Evolutionary conservation across 2,113 vertebrate genomes (phyloP).

Genomic region (Clupea harengus): DNA sequence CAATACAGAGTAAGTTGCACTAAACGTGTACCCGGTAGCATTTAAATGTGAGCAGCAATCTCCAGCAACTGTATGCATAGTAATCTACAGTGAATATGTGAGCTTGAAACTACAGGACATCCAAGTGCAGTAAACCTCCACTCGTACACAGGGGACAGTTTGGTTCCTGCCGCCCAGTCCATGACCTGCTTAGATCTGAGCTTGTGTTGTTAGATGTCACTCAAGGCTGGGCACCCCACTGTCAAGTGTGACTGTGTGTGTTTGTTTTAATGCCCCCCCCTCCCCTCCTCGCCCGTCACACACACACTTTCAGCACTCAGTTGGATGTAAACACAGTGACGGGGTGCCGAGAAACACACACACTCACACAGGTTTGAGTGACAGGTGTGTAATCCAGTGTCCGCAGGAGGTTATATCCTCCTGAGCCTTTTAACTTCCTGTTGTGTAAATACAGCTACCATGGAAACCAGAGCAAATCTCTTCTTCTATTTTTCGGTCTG

Average conservation of each 20-base stretch:
- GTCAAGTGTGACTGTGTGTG: background rate
- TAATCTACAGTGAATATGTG: background rate
- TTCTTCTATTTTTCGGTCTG: background rate
- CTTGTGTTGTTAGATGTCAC: slow-evolving; percentile 15
- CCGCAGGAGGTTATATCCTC: background rate
- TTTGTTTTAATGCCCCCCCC: background rate
- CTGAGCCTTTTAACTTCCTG: slow-evolving; percentile 17
- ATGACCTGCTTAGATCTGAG: slow-evolving; percentile 1
- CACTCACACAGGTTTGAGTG: slow-evolving; percentile 25
- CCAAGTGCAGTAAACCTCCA: background rate
- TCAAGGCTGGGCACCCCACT: background rate
- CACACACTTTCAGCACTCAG: slow-evolving; percentile 15
- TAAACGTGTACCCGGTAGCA: background rate
- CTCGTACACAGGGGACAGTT: slow-evolving; percentile 13
- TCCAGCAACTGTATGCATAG: background rate
- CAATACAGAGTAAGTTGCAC: background rate
- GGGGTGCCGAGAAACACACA: slow-evolving; percentile 28
- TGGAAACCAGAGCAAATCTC: slow-evolving; percentile 9
- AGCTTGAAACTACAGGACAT: background rate
- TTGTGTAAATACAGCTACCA: slow-evolving; percentile 3
- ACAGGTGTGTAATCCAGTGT: slow-evolving; percentile 15
- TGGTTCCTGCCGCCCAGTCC: background rate
- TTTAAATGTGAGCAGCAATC: background rate
- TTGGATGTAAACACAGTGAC: slow-evolving; percentile 13
- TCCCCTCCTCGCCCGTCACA: background rate